A percentile compares a stretch with the other conserved stretches of the same genome.
Conservation (phyloP, 1,140 invertebrate genomes). For the Tetramorium alpestre region DNA sequence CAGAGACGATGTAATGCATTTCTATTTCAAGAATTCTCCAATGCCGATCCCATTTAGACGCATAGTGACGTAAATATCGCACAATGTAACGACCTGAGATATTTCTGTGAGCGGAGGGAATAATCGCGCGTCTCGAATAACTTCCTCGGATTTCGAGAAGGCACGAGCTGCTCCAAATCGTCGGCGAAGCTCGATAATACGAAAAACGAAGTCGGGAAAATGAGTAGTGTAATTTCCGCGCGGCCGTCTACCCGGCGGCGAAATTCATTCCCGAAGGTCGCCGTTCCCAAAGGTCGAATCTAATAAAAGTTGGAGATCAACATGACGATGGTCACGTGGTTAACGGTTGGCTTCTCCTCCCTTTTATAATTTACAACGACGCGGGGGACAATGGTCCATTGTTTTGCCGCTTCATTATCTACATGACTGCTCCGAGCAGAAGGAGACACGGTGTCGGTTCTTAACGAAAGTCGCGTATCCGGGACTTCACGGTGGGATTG, state of each 20-base stretch:
- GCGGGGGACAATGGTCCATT: not conserved
- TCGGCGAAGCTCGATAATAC: not conserved
- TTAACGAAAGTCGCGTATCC: not conserved
- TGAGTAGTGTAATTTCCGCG: not conserved
- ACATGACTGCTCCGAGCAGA: not conserved
- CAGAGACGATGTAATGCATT: not conserved
- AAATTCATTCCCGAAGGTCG: not conserved
- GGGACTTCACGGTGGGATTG: not conserved
- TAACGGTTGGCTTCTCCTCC: no score
- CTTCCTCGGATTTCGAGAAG: not conserved
- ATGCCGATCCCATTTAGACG: not conserved
- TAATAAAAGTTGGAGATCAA: constrained; percentile 16
- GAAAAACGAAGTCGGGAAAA: constrained; percentile 15
- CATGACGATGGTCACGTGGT: not conserved
- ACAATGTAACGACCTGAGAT: not conserved
- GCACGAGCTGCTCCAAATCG: not conserved
- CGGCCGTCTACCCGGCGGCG: not conserved
- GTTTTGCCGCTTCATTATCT: constrained; percentile 2
- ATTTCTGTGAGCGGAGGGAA: not conserved
- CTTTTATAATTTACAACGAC: constrained; percentile 4
- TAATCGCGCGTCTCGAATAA: not conserved
- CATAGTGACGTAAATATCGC: not conserved
- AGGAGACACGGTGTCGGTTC: not conserved
- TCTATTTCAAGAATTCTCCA: not conserved
- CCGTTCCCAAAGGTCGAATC: not conserved